A percentile compares a stretch with the other conserved stretches of the same genome.
phyloP scores from a whole-genome alignment of 2,113 vertebrate genomes.

The Cisticola juncidis region DNA sequence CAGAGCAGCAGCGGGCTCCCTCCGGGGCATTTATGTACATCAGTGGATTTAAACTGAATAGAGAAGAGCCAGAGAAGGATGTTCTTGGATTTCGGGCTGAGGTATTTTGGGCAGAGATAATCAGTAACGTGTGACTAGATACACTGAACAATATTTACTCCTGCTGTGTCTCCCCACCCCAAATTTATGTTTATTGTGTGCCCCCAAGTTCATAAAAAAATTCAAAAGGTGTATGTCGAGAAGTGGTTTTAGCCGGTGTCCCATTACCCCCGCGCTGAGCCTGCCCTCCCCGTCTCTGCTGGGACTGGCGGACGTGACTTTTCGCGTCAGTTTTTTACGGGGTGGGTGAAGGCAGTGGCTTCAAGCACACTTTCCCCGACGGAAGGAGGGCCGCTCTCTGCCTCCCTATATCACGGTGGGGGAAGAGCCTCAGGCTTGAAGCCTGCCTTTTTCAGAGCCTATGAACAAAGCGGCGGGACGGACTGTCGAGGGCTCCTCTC shows the following conservation, averaged over 20 bases:
- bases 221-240: background rate
- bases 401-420: no score
- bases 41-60: background rate
- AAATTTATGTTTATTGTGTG: background rate
- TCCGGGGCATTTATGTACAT: background rate
- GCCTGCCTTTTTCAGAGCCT: background rate
- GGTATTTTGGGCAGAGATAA: background rate
- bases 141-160: background rate
- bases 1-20: background rate
- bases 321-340: background rate
- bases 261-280: background rate
- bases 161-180: background rate
- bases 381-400: background rate
- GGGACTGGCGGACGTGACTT: background rate
- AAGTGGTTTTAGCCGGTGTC: background rate
- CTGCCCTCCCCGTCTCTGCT: background rate
- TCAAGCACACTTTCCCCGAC: background rate
- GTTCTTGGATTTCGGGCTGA: background rate
- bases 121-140: background rate
- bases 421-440: background rate
- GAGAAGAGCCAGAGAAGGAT: background rate
- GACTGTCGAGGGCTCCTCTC: background rate
- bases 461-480: background rate
- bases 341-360: background rate
- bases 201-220: background rate